Evolutionary conservation across 2,888 invertebrate genomes (phyloP).

Genomic region (Hydroisotoma schaefferi): DNA sequence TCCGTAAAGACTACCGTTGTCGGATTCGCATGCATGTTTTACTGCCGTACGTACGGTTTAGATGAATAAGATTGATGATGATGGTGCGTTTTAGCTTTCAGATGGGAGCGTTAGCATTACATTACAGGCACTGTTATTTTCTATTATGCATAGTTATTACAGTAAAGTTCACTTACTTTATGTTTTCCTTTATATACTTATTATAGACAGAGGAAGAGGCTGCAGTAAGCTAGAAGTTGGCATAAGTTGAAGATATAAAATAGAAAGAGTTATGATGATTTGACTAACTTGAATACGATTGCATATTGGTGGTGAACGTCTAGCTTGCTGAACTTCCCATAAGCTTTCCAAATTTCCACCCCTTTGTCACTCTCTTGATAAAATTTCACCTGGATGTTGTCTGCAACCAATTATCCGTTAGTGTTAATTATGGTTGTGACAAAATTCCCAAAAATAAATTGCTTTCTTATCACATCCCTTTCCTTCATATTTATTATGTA

Average conservation of each 20-base stretch:
- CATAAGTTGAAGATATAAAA: no score
- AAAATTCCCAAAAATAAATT: neutral
- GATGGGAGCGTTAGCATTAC: no score
- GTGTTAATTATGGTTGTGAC: neutral
- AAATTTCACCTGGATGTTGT: constrained; percentile 80
- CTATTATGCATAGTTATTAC: no score
- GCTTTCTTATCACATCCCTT: no score
- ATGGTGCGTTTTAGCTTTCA: no score
- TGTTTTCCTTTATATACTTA: neutral
- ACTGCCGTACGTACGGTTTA: no score
- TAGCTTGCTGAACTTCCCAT: constrained; percentile 70
- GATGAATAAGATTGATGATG: no score
- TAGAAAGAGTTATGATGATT: neutral
- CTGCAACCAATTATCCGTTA: constrained; percentile 55
- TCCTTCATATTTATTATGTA: no score
- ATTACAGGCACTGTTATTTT: no score
- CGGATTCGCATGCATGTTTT: no score
- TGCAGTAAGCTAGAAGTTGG: neutral
- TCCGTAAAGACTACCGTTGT: no score
- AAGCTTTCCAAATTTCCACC: constrained; percentile 66
- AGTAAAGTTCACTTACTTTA: neutral
- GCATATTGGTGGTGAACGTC: constrained; percentile 91
- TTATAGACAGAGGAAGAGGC: neutral
- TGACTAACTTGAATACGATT: constrained; percentile 66
- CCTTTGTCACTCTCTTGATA: constrained; percentile 67